Evolutionary conservation across 2,797 vertebrate species (phyloP).

Genomic region (Gymnothorax javanicus): DNA sequence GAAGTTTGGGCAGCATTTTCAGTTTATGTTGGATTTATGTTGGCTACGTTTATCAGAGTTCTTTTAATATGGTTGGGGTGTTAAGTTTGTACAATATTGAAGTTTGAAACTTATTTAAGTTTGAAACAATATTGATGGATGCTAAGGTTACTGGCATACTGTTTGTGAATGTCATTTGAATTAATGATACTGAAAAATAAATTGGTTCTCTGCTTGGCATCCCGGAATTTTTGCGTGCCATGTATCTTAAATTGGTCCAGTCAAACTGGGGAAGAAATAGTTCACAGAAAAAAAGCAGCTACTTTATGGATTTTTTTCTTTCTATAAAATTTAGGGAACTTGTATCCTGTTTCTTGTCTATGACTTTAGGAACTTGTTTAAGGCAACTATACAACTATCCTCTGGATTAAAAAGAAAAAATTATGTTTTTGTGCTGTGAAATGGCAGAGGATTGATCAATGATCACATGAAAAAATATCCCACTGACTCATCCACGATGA

Average conservation of each 20-base stretch:
- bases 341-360: not conserved
- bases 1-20: not conserved
- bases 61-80: not conserved
- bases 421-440: not conserved
- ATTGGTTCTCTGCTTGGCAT: not conserved
- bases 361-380: not conserved
- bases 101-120: too few species aligned
- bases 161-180: not conserved
- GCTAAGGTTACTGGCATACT: not conserved
- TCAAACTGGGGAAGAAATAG: not conserved
- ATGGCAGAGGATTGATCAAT: not conserved
- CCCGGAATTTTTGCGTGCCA: not conserved
- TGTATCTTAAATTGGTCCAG: not conserved
- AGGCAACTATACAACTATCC: not conserved
- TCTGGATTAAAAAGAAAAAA: conserved; percentile 2
- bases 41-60: not conserved
- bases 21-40: not conserved
- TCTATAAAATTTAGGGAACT: not conserved
- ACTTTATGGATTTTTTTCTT: not conserved
- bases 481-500: not conserved
- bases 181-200: conserved; percentile 7
- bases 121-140: not conserved
- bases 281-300: not conserved
- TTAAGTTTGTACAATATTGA: not conserved
- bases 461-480: not conserved